phyloP scores from a whole-genome alignment of 2,797 vertebrate species.

The Moxostoma hubbsi region DNA sequence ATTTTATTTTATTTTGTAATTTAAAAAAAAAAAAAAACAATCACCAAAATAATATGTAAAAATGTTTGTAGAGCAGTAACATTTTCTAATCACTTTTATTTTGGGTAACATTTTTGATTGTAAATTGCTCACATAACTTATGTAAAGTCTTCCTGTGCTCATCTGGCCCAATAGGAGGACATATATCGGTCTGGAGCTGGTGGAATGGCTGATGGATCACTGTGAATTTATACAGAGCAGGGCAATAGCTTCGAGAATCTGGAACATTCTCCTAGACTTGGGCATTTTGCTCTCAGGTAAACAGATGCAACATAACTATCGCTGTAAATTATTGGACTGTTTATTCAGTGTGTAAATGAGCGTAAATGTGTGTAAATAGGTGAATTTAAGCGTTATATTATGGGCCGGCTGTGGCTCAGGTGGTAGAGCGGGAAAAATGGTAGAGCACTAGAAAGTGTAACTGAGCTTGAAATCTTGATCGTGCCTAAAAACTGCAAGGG shows the following conservation, averaged over 20 bases:
- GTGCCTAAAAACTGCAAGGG: no score
- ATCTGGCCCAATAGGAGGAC: slow-evolving; percentile 72
- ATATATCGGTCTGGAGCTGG: slow-evolving; percentile 82
- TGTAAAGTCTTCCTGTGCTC: slow-evolving; percentile 35
- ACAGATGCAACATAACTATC: background rate
- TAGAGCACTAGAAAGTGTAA: no score
- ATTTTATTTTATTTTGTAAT: background rate
- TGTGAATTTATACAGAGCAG: slow-evolving; percentile 81
- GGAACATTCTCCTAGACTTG: slow-evolving; percentile 84
- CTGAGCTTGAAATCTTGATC: no score
- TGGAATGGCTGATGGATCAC: slow-evolving; percentile 84
- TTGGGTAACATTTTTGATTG: background rate
- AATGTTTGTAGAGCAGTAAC: background rate
- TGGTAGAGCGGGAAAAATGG: no score
- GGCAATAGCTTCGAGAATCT: slow-evolving; percentile 77
- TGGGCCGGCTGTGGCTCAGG: no score
- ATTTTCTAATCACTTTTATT: background rate
- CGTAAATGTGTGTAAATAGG: background rate
- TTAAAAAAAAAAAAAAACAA: background rate
- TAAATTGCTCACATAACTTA: background rate
- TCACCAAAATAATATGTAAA: background rate
- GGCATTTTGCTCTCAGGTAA: slow-evolving; percentile 75
- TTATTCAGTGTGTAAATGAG: slow-evolving; percentile 3
- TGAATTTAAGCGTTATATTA: background rate
- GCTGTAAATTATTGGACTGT: background rate